Evolutionary conservation across 2,113 vertebrate genomes (phyloP).

Genomic region (Pachypanchax playfairii): DNA sequence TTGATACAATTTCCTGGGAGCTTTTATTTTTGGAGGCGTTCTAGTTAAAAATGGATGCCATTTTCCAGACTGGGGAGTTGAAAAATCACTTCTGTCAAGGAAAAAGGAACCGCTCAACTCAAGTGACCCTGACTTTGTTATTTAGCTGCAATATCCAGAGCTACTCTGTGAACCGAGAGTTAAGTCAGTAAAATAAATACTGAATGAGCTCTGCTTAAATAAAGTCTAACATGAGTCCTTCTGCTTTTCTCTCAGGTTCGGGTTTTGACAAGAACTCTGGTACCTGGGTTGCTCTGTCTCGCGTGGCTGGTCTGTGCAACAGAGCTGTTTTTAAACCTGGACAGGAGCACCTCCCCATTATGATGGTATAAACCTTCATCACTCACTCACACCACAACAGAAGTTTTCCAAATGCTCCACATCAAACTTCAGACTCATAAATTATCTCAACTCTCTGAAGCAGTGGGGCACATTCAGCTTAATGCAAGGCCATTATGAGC

Average conservation of each 20-base stretch:
- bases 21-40: conserved; percentile 24
- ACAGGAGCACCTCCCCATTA: conserved; percentile 85
- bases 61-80: conserved; percentile 23
- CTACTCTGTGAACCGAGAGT: conserved; percentile 30
- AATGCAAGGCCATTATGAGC: conserved; percentile 26
- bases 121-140: conserved; percentile 42
- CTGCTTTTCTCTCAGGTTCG: conserved; percentile 74
- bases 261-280: conserved; percentile 88
- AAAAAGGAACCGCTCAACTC: conserved; percentile 37
- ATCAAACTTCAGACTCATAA: conserved; percentile 5
- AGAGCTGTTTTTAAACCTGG: conserved; percentile 88
- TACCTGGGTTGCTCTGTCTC: conserved; percentile 85
- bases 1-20: conserved; percentile 23
- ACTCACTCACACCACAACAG: conserved; percentile 1
- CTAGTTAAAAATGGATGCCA: conserved; percentile 43
- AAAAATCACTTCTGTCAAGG: conserved; percentile 34
- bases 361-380: conserved; percentile 79
- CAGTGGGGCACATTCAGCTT: conserved; percentile 12
- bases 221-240: conserved; percentile 30
- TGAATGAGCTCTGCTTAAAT: conserved; percentile 44
- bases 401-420: conserved; percentile 5
- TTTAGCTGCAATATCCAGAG: conserved; percentile 47
- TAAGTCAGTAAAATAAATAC: conserved; percentile 49
- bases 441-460: conserved; percentile 26
- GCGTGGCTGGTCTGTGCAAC: conserved; percentile 90